Conservation (phyloP, 2,888 invertebrate genomes). For the Molanna angustata region DNA sequence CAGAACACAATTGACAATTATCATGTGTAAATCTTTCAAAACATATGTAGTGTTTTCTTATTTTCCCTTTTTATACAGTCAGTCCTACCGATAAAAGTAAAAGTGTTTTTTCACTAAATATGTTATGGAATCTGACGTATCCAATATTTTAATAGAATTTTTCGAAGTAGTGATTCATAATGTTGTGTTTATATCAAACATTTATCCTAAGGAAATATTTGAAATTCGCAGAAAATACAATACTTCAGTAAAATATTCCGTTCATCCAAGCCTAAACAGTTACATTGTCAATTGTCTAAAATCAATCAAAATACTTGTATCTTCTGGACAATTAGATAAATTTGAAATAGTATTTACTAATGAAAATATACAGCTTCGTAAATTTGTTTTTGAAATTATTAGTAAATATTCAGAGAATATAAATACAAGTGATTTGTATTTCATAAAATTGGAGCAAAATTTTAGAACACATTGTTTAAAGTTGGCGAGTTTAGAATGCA, state of each 20-base stretch:
- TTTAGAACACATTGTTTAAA: slow-evolving; percentile 60
- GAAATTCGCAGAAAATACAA: slow-evolving; percentile 62
- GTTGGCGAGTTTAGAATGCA: slow-evolving; percentile 49
- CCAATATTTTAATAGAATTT: slow-evolving; percentile 65
- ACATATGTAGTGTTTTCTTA: no score
- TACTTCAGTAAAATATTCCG: slow-evolving; percentile 56
- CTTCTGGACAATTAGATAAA: slow-evolving; percentile 49
- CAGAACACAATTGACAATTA: no score
- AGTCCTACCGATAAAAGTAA: no score
- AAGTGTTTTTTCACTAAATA: no score
- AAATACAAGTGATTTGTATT: slow-evolving; percentile 56
- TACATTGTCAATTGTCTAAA: slow-evolving; percentile 59
- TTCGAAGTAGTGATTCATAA: slow-evolving; percentile 63
- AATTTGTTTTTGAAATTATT: slow-evolving; percentile 45
- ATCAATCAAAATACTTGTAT: slow-evolving; percentile 50
- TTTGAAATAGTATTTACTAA: slow-evolving; percentile 54
- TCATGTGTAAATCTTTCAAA: no score
- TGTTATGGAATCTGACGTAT: no score
- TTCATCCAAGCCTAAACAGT: slow-evolving; percentile 63
- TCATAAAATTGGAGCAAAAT: slow-evolving; percentile 59
- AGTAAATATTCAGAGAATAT: slow-evolving; percentile 37
- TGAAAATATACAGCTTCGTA: slow-evolving; percentile 40
- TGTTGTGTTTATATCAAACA: slow-evolving; percentile 56
- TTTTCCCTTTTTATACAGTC: no score
- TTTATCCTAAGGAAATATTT: slow-evolving; percentile 66